Conservation (phyloP, 2,888 invertebrate species). For the Ennomos quercinarius region DNA sequence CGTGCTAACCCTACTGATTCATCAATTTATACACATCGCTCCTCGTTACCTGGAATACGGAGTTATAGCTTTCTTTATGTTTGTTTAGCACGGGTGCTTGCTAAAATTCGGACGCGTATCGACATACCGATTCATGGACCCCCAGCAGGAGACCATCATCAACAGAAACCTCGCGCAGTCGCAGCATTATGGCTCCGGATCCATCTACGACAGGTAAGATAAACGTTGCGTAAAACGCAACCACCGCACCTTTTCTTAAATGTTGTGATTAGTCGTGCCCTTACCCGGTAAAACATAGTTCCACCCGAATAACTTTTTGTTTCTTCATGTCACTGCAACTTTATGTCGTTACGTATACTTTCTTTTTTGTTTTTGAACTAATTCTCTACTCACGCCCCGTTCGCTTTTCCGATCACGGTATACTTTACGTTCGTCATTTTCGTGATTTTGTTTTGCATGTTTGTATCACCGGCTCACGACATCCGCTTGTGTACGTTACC, state of each 20-base stretch:
- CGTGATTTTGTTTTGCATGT: constrained; percentile 81
- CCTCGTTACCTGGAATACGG: constrained; percentile 23
- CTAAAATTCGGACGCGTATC: constrained; percentile 95
- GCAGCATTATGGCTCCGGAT: constrained; percentile 89
- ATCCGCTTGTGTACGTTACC: constrained; percentile 79
- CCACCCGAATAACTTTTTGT: constrained; percentile 35
- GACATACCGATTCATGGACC: constrained; percentile 94
- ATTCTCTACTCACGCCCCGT: constrained; percentile 52
- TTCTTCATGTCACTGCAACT: constrained; percentile 56
- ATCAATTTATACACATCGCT: constrained; percentile 14
- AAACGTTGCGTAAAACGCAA: constrained; percentile 12
- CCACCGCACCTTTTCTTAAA: constrained; percentile 36
- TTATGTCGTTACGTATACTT: constrained; percentile 47
- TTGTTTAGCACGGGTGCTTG: constrained; percentile 90
- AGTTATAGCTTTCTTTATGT: constrained; percentile 25
- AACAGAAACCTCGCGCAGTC: constrained; percentile 91
- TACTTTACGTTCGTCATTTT: constrained; percentile 66
- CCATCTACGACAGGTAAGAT: constrained; percentile 92
- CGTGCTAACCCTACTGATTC: no score
- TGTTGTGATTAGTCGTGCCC: constrained; percentile 64
- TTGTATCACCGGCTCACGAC: constrained; percentile 82
- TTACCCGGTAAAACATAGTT: constrained; percentile 45
- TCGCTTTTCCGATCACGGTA: constrained; percentile 67
- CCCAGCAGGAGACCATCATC: constrained; percentile 91
- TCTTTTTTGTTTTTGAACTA: constrained; percentile 51